These are phyloP conservation scores for Lasioglossum calceatum DNA, from an alignment of 2,888 invertebrate genomes.

Conservation along the genomic window DNA sequence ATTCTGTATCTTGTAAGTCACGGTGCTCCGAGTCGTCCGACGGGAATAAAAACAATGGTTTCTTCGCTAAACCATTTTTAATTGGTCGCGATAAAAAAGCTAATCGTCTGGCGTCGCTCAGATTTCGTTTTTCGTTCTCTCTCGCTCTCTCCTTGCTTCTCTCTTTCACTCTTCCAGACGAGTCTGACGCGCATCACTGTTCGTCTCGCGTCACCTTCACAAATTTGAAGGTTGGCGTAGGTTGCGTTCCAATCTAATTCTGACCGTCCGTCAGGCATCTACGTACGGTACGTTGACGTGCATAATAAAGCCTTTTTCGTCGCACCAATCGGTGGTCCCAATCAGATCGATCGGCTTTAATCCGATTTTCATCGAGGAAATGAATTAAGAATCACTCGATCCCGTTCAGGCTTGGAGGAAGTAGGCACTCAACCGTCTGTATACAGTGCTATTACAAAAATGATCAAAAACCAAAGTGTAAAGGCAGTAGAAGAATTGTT, in stretches of 20 bases:
- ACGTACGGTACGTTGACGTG: slow-evolving; percentile 3
- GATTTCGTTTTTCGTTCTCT: neutral
- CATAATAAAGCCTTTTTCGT: slow-evolving; percentile 35
- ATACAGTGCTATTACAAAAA: too few species aligned
- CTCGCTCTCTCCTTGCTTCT: neutral
- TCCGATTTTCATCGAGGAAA: neutral
- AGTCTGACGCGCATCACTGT: slow-evolving; percentile 55
- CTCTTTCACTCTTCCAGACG: slow-evolving; percentile 28
- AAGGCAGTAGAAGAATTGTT: too few species aligned
- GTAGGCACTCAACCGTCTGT: neutral
- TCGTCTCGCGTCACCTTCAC: slow-evolving; percentile 67
- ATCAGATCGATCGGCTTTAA: slow-evolving; percentile 7
- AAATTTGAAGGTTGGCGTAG: slow-evolving; percentile 73
- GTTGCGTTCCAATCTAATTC: slow-evolving; percentile 67
- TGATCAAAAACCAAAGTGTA: too few species aligned
- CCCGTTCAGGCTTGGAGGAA: neutral
- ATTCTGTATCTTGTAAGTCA: neutral
- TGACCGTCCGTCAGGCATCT: slow-evolving; percentile 32
- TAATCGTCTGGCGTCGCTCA: slow-evolving; percentile 22
- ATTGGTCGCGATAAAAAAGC: slow-evolving; percentile 36
- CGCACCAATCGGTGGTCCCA: neutral
- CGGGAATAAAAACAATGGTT: slow-evolving; percentile 46
- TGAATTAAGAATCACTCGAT: neutral
- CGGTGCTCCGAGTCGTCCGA: neutral
- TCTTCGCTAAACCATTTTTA: slow-evolving; percentile 34